Conservation (phyloP, 92 coral and sea anemone genomes). For the Montipora capitata region DNA sequence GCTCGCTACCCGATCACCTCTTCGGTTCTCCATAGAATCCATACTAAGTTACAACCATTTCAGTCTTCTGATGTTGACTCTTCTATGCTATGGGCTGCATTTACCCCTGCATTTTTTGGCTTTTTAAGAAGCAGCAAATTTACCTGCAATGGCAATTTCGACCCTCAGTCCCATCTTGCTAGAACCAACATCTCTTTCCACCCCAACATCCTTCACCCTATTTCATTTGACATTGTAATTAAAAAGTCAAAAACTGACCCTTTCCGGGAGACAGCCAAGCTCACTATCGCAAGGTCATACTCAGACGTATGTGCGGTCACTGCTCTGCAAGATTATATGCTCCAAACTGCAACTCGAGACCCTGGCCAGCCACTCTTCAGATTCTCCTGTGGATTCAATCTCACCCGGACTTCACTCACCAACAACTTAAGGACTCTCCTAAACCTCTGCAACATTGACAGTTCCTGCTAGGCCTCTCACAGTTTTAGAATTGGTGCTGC, state of each 20-base stretch:
- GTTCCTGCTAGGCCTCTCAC: neutral
- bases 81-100: too few relatives aligned
- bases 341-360: neutral
- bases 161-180: too few relatives aligned
- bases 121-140: too few relatives aligned
- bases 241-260: conserved; percentile 21
- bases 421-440: neutral
- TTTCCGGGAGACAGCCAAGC: conserved; percentile 20
- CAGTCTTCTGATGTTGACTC: too few relatives aligned
- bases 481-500: conserved; percentile 6
- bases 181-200: too few relatives aligned
- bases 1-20: too few relatives aligned
- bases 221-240: neutral
- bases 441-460: neutral
- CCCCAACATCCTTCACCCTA: neutral
- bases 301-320: conserved; percentile 2
- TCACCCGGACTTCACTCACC: neutral
- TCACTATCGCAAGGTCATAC: conserved; percentile 2
- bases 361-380: conserved; percentile 14
- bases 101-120: too few relatives aligned
- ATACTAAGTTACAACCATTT: too few relatives aligned
- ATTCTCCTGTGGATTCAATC: neutral
- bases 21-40: too few relatives aligned
- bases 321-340: conserved; percentile 3
- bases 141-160: too few relatives aligned